Percentiles rank a stretch among this genome's conserved stretches.
Conservation (phyloP, 1,140 invertebrate species). For the Aphis craccivora region DNA sequence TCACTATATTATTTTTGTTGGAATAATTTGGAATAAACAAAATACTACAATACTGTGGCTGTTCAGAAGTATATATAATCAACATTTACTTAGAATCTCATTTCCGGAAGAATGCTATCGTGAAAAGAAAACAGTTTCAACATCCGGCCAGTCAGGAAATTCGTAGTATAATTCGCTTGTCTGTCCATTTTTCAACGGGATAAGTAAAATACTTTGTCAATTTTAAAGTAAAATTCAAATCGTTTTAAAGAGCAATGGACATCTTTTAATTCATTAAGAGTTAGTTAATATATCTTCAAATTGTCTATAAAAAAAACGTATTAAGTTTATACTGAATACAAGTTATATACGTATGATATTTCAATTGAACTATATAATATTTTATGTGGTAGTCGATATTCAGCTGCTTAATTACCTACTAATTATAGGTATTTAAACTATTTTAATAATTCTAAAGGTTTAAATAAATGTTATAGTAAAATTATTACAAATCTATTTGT, state of each 20-base stretch:
- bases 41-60: background rate
- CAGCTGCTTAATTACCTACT: background rate
- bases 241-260: background rate
- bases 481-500: background rate
- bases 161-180: background rate
- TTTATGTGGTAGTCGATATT: background rate
- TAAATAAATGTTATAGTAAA: no score
- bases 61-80: background rate
- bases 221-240: background rate
- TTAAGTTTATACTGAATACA: background rate
- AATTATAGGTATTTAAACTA: background rate
- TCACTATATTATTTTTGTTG: background rate
- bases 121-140: constrained; percentile 24
- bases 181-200: background rate
- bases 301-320: background rate
- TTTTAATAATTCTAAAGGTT: no score
- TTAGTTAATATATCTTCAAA: background rate
- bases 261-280: background rate
- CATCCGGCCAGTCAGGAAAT: background rate
- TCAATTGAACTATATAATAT: background rate
- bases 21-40: background rate
- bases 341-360: background rate
- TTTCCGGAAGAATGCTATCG: constrained; percentile 34
- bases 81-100: constrained; percentile 27
- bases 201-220: background rate